Base-by-base conservation (phyloP, 2,888 invertebrate genomes). In the Unio delphinus region DNA sequence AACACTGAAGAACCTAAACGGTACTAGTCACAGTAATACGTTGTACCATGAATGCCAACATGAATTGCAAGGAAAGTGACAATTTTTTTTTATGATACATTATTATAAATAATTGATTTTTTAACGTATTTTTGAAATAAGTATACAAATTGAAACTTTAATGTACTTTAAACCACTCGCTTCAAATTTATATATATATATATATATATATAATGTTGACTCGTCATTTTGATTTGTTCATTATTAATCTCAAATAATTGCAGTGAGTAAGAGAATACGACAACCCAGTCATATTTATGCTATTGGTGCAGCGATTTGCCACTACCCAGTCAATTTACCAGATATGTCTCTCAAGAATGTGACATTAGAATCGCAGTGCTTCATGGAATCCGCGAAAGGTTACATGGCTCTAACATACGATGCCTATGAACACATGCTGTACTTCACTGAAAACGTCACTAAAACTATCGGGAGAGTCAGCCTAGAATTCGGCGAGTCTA, bases 331-430 rank as follows among this genome's bases (percentile, higher is more conserved):
- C 30, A 86, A 88, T 66, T 75, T 87, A 23, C 84, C 87, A 0
- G 87, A 90, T 65, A 86, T 87, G 85, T 83, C 82, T 18, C 78
- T 87, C 7, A 65, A 65, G 26, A 85, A 86, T 73, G 75, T 87
- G 7, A 82, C 85, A 4, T 70, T 88, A 30, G 83, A 85, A 59
- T 82, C 83, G 7, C 88, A 88, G 68, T 88, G 93, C 63, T 94
- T 94, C 23, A 89, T 95, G 88, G 92, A 94, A 0, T 95, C 81
- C 18, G 76, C 80, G 30, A 78, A 81, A 59, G 86, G 86, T 1
- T 84, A 83, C 64, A 74, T 83, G 68, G 85, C 86, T 1, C 74
- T 88, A 57, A 80, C 84, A 17, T 85, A 72, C 64, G 84, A 87
- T 74, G 83, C 81, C 2, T 65, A 72, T 1, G 79, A 83, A 15